phyloP scores from a whole-genome alignment of 2,888 invertebrate genomes.

The Agonum fuliginosum region DNA sequence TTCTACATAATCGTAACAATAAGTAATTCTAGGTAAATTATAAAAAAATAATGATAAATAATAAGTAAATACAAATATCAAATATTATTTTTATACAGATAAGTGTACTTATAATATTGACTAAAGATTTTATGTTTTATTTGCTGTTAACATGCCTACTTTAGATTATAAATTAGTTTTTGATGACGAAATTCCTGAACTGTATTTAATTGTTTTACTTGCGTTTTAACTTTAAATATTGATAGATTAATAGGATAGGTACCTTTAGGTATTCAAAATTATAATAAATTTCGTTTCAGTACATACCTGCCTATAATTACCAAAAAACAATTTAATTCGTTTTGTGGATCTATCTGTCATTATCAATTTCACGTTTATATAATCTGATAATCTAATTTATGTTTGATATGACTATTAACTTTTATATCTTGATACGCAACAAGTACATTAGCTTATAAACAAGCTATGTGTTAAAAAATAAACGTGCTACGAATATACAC shows the following conservation, averaged over 20 bases:
- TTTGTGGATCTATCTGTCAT: background rate
- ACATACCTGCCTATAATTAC: background rate
- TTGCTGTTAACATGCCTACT: constrained; percentile 19
- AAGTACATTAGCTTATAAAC: constrained; percentile 7
- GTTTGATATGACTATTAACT: constrained; percentile 3
- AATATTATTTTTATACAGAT: constrained; percentile 16
- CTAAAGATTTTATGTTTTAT: constrained; percentile 10
- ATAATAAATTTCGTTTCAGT: no score
- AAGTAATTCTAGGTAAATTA: constrained; percentile 5
- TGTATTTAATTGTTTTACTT: background rate
- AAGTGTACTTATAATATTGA: constrained; percentile 2
- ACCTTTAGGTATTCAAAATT: no score
- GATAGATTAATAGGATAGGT: no score
- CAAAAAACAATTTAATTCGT: constrained; percentile 19
- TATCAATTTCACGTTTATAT: constrained; percentile 10
- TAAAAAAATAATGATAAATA: constrained; percentile 8
- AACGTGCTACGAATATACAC: background rate
- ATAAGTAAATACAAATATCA: constrained; percentile 20
- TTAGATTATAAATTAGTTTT: background rate
- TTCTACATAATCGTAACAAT: background rate
- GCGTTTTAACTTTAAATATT: no score
- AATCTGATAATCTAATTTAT: constrained; percentile 27
- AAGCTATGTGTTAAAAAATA: background rate
- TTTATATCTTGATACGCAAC: constrained; percentile 15
- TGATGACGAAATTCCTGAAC: background rate